Base-by-base conservation (phyloP, 92 coral and sea anemone genomes). In the Actinostola sp. region DNA sequence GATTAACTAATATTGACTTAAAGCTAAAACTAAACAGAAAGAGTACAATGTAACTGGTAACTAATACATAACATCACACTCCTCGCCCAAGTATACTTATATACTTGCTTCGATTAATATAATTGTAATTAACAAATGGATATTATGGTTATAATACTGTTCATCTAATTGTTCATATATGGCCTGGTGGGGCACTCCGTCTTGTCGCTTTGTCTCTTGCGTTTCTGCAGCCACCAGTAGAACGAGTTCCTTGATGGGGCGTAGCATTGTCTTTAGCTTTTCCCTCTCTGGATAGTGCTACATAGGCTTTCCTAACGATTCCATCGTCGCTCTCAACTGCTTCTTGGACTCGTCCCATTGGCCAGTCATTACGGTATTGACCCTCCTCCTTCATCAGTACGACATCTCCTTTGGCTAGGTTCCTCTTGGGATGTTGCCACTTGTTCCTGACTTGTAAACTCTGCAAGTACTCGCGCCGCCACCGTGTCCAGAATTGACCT, bases 341-440 rank as follows among this genome's bases (percentile, higher is more conserved):
- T 29, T 80, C 70, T 6, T 72, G 45, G 9, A 80, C 73, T 71
- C 85, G 80, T 16, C 68, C 83, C 35, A 78, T 24, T 49, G 83
- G 83, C 78, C 83, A 78, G 68, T 78, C 60, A 30, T 72, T 79
- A 19, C 72, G 70, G 68, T 70, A 32, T 14, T 46, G 68, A 59
- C 85, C n/a, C n/a, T n/a, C 73, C 48, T 80, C 85, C 54, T 72
- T 65, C 59, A 36, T 4, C 6, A 36, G 42, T 4, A 36, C 84
- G 17, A 78, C 56, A 50, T 78, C 84, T 23, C 78, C 84, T 33
- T 31, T 38, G 33, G 42, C 14, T 6, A 69, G 57, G 39, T 78
- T 58, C 68, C 79, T 34, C 44, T 34, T 56, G 29, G 75, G 63
- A 39, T 39, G 44, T 48, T 48, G 5, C 75, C 75, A 66, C 39